Base-by-base conservation (phyloP, 2,113 vertebrate genomes). In the Hippocampus barbouri region DNA sequence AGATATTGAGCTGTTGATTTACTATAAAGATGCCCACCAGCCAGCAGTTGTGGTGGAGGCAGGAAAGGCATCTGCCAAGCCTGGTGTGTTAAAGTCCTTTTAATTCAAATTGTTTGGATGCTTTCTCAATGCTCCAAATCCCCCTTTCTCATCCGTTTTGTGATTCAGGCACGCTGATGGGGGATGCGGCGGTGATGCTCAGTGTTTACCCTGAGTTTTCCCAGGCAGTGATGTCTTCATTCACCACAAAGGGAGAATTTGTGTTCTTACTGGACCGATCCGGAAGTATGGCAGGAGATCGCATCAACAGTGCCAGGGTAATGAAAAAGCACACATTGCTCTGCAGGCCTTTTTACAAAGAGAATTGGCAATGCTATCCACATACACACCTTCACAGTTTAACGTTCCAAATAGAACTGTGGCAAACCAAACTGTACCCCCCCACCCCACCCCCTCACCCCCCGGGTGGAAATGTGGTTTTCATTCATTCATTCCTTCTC, bases 231-330 rank as follows among this genome's bases (percentile, higher is more conserved):
- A 76, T 71, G 75, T 86, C 89, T 53, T 87, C 86, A 38, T 30
- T 83, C 7, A 30, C 34, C 12, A 65, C 80, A 0, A 71, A 62
- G 71, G 93, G 93, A 47, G 94, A 96, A 83, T 96, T 96, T 76
- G 71, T 97, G 60, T 93, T 97, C 76, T 76, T 95, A 5, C 68
- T 95, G 78, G 93, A 95, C 81, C 66, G 92, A 78, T 96, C 92
- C 53, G 92, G 91, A 70, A 94, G 92, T 80, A 96, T 96, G 95
- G 12, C 0, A 4, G 27, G 77, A 40, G 77, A 20, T 21, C 90
- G 92, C 34, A 94, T 95, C 4, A 59, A 81, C 14, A 93, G 90
- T 23, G 93, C 94, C 68, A 93, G 89, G 93, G 94, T 95, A 85
- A 47, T 68, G 1, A 0, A 25, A 23, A 4, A 25, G 2, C 2